Conservation (phyloP, 2,797 vertebrate genomes). For the Botia kubotai region DNA sequence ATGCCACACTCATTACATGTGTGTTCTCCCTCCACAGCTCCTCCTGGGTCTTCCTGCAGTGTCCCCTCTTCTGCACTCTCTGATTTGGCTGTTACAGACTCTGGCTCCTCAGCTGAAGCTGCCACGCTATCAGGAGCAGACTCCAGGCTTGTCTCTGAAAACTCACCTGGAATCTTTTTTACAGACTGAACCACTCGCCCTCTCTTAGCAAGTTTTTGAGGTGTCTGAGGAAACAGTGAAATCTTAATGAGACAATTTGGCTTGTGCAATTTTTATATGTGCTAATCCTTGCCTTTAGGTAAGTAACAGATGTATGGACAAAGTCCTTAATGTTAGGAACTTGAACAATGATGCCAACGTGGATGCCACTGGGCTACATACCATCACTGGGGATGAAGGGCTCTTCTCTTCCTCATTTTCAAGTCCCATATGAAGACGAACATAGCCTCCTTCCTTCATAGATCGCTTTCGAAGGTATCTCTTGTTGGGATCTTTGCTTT, state of each 20-base stretch:
- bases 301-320: not conserved
- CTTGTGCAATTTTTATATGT: too few relatives aligned
- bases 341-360: too few relatives aligned
- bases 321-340: too few relatives aligned
- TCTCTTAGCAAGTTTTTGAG: constrained; percentile 80
- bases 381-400: constrained; percentile 83
- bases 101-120: not conserved
- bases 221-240: constrained; percentile 28
- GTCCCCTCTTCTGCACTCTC: constrained; percentile 14
- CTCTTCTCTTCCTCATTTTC: constrained; percentile 88
- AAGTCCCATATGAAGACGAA: constrained; percentile 92
- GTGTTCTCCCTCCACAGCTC: constrained; percentile 80
- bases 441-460: constrained; percentile 90
- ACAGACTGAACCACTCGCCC: constrained; percentile 52
- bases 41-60: constrained; percentile 42
- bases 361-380: constrained; percentile 65
- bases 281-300: too few relatives aligned
- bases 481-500: constrained; percentile 78
- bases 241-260: too few relatives aligned
- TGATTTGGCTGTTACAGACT: constrained; percentile 4
- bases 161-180: constrained; percentile 30
- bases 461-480: constrained; percentile 90
- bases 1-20: constrained; percentile 90
- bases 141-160: constrained; percentile 9
- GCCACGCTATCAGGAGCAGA: constrained; percentile 32